A percentile compares a stretch with the other conserved stretches of the same genome.
phyloP scores from a whole-genome alignment of 1,140 invertebrate genomes.

The Aricia agestis region DNA sequence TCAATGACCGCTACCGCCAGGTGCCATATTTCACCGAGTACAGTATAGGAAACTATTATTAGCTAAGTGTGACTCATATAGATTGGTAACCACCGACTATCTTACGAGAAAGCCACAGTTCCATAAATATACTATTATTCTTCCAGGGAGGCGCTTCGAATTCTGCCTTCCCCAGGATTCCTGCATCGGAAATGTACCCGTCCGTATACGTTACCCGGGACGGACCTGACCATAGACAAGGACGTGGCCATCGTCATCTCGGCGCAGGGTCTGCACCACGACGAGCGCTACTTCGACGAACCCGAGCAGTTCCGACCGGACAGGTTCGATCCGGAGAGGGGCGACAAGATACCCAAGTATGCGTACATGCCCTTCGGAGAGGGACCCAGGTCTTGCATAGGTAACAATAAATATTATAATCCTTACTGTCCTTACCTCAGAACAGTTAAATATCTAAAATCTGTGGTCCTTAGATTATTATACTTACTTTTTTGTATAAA shows the following conservation, averaged over 20 bases:
- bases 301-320: neutral
- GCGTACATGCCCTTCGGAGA: conserved; percentile 5
- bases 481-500: no score
- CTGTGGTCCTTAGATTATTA: no score
- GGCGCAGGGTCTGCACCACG: conserved; percentile 30
- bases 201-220: conserved; percentile 33
- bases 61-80: no score
- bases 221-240: conserved; percentile 32
- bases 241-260: conserved; percentile 32
- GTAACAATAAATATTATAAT: neutral
- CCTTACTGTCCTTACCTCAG: no score
- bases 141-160: conserved; percentile 34
- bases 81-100: no score
- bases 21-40: no score
- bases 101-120: no score
- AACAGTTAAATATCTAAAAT: no score
- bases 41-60: no score
- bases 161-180: conserved; percentile 33
- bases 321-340: neutral
- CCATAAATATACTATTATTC: neutral
- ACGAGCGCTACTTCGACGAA: conserved; percentile 32
- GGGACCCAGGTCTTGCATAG: neutral
- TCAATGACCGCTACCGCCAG: no score
- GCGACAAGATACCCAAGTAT: neutral
- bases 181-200: conserved; percentile 31